These are phyloP conservation scores for Ophthalmolycus amberensis DNA, from an alignment of 2,113 vertebrate genomes.

Conservation along the genomic window DNA sequence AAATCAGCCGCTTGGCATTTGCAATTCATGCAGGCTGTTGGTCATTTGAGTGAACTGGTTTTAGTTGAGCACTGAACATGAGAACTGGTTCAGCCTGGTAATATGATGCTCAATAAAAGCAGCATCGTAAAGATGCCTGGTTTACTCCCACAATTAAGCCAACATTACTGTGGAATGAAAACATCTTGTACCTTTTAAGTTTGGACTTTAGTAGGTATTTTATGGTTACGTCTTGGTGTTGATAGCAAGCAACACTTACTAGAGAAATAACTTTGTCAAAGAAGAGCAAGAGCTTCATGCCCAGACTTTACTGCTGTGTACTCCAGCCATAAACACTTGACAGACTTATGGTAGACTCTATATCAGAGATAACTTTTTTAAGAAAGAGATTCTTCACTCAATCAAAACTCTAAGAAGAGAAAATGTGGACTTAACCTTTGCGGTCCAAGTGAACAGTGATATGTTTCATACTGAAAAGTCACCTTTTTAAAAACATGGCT, in stretches of 20 bases:
- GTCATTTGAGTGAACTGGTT: neutral
- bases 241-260: neutral
- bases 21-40: neutral
- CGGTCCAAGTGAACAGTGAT: conserved; percentile 69
- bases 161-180: conserved; percentile 26
- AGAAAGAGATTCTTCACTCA: too few relatives aligned
- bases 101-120: conserved; percentile 6
- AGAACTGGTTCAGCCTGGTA: neutral
- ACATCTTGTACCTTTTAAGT: neutral
- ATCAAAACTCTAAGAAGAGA: too few relatives aligned
- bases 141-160: neutral
- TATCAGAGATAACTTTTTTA: too few relatives aligned
- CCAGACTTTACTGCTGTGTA: too few relatives aligned
- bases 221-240: conserved; percentile 4
- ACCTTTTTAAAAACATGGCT: conserved; percentile 80
- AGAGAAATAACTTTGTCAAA: neutral
- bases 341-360: too few relatives aligned
- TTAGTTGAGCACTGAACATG: neutral
- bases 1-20: neutral
- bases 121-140: conserved; percentile 4
- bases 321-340: too few relatives aligned
- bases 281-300: neutral
- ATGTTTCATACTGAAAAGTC: conserved; percentile 53
- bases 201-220: neutral
- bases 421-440: conserved; percentile 16